Conservation (phyloP, 2,888 invertebrate species). For the Zygothrica quintamaculata region DNA sequence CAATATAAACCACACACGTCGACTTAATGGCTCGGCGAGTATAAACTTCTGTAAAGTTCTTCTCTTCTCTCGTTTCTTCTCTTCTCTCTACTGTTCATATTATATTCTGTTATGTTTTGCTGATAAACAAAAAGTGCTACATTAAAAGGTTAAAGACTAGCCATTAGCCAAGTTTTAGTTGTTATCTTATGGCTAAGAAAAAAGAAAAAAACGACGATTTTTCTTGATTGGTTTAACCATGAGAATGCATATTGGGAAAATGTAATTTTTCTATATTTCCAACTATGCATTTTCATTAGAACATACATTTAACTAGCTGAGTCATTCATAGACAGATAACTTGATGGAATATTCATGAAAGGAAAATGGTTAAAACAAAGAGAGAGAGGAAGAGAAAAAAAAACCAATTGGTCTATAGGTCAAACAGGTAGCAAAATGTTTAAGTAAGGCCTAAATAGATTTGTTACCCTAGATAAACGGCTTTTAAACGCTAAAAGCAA, state of each 20-base stretch:
- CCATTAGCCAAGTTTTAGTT: constrained; percentile 75
- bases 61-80: too few relatives aligned
- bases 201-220: constrained; percentile 28
- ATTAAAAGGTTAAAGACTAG: constrained; percentile 77
- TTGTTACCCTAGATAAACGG: constrained; percentile 52
- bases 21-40: constrained; percentile 52
- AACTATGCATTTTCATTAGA: constrained; percentile 52
- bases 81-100: too few relatives aligned
- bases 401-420: constrained; percentile 53
- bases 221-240: constrained; percentile 24
- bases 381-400: constrained; percentile 5
- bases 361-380: constrained; percentile 1
- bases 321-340: constrained; percentile 62
- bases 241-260: constrained; percentile 62
- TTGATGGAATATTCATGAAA: constrained; percentile 57
- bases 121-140: constrained; percentile 71
- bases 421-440: constrained; percentile 55
- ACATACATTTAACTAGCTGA: constrained; percentile 67
- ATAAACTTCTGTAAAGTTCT: constrained; percentile 62
- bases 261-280: constrained; percentile 15
- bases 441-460: constrained; percentile 47
- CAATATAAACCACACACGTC: constrained; percentile 59
- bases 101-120: too few relatives aligned
- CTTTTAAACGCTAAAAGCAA: constrained; percentile 58
- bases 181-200: constrained; percentile 50